Evolutionary conservation across 2,113 vertebrate genomes (phyloP).

Genomic region (western clawed frog (Xenopus tropicalis)): UCB_Xtro_10.0 CM004445.2:12406001-12406500

Average conservation of each 20-base stretch:
- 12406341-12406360: no score
- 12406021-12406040: neutral
- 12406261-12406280: slow-evolving; percentile 4
- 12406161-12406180: slow-evolving; percentile 55
- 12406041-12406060: slow-evolving; percentile 47
- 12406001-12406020: neutral
- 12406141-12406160: slow-evolving; percentile 51
- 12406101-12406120: slow-evolving; percentile 51
- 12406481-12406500: no score
- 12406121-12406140: slow-evolving; percentile 40
- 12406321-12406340: no score
- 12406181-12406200: slow-evolving; percentile 54
- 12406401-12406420: no score
- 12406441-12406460: no score
- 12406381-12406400: no score
- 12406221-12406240: slow-evolving; percentile 48
- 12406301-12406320: no score
- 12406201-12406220: slow-evolving; percentile 53
- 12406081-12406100: slow-evolving; percentile 11
- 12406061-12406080: slow-evolving; percentile 48
- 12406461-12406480: no score
- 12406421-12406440: no score
- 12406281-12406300: no score
- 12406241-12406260: slow-evolving; percentile 13
- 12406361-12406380: no score